phyloP scores from a whole-genome alignment of 1,140 invertebrate species.

The Eulimnadia texana region DNA sequence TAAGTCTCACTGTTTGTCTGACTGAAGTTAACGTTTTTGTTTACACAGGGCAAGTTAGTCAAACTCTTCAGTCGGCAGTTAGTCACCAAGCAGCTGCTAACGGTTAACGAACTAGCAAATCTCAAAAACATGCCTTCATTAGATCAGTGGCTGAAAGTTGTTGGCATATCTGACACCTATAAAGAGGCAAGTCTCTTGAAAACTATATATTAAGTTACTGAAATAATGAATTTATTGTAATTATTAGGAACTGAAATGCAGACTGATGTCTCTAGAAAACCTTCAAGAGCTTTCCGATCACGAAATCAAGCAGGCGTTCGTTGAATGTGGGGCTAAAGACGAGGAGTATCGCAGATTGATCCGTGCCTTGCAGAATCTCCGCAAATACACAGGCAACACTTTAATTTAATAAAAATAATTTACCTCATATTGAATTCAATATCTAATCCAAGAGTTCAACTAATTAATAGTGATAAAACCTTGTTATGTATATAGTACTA shows the following conservation, averaged over 20 bases:
- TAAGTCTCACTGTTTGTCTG: background rate
- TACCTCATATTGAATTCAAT: too few species aligned
- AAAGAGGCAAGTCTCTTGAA: conserved; percentile 40
- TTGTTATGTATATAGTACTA: too few species aligned
- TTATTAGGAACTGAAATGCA: conserved; percentile 36
- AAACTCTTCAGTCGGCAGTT: conserved; percentile 83
- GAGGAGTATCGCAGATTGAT: conserved; percentile 65
- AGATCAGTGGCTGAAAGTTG: conserved; percentile 78
- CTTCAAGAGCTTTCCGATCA: conserved; percentile 68
- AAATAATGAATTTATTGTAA: background rate
- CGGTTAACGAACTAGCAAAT: conserved; percentile 40
- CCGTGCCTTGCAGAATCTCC: conserved; percentile 67
- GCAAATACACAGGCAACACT: conserved; percentile 57
- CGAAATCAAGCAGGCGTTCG: conserved; percentile 53
- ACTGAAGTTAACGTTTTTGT: conserved; percentile 17
- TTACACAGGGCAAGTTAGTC: conserved; percentile 74
- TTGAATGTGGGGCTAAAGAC: conserved; percentile 42
- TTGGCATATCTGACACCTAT: conserved; percentile 56
- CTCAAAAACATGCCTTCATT: conserved; percentile 53
- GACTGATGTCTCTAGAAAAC: conserved; percentile 53
- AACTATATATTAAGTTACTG: background rate
- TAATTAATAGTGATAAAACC: too few species aligned
- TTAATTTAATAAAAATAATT: too few species aligned
- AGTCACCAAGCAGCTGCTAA: conserved; percentile 61
- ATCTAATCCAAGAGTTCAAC: too few species aligned